These are phyloP conservation scores for Epizoanthus scotinus DNA, from an alignment of 92 coral and sea anemone species.

Conservation along the genomic window DNA sequence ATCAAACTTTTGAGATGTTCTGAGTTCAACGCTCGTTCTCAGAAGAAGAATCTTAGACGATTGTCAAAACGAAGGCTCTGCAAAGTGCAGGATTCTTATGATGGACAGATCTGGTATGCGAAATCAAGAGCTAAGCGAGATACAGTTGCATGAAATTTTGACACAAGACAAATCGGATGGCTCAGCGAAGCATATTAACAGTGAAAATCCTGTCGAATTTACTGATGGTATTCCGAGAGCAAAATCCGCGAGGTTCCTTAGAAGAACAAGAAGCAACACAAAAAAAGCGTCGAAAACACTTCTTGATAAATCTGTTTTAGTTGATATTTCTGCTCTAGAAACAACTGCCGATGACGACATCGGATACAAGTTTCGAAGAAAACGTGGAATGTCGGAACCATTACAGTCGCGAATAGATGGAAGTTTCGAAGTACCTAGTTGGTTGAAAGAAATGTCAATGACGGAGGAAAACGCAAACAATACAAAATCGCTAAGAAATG, in stretches of 20 bases:
- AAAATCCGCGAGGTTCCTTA: constrained; percentile 4
- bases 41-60: not conserved
- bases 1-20: not conserved
- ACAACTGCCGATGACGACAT: not conserved
- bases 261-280: not conserved
- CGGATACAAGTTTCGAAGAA: not conserved
- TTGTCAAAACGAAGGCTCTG: not conserved
- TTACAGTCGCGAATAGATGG: not conserved
- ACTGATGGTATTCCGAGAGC: not conserved
- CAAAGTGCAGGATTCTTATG: not conserved
- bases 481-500: not conserved
- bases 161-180: not conserved
- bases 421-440: not conserved
- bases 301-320: not conserved
- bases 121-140: not conserved
- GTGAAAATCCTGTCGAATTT: constrained; percentile 30
- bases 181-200: constrained; percentile 31
- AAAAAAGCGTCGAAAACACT: not conserved
- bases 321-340: not conserved
- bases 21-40: not conserved
- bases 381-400: constrained; percentile 26
- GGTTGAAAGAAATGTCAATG: no score
- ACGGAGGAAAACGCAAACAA: not conserved
- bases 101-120: not conserved
- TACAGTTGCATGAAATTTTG: not conserved